Evolutionary conservation across 53 echinoderm and acorn worm genomes (phyloP), one percentile per base, ranked within the genome.

Genomic region (Holothuria leucospilota): DNA sequence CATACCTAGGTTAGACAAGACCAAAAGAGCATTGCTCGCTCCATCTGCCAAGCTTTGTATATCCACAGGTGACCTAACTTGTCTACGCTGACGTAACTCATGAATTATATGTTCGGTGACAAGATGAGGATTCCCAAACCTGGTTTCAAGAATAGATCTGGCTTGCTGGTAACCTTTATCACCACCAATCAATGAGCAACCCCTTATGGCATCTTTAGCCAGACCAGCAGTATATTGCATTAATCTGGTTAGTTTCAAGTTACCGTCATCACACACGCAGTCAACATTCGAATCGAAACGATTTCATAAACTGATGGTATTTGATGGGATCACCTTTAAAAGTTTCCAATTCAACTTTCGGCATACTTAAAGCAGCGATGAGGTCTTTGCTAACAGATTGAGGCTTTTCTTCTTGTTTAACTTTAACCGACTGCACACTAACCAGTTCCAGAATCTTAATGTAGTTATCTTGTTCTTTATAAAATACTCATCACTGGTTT

Each of bases 161-260:
- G 88, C 88, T 30, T 81, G 81, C 34, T 29, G 24, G 60, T 88
- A 88, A 21, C 81, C 82, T 15, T 20, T 69, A 28, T 60, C 29
- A 29, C 87, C 87, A 1, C 87, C 87, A 39, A 68, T 79, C 51
- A 87, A 67, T 38, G 53, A 68, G 59, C 81, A 87, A 41, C 87
- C 79, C 21, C 87, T 77, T 67, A 87, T 80, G 51, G 80, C 87
- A 52, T 87, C 86, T 86, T 86, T 86, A 42, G 86, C 86, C 8
- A 63, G 13, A 40, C 77, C 86, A 21, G 77, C 51, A 40, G 74
- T 87, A 21, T 87, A 87, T 30, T 87, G 87, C 87, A 87, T 87
- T 15, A 87, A 39, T 25, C 80, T 62, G 56, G 80, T 28, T 26
- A 78, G 39, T 68, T 87, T 87, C 34, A 80, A 24, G n/a, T 87